Evolutionary conservation across 2,888 invertebrate species (phyloP).

Genomic region (Dicranocentrus wangi): DNA sequence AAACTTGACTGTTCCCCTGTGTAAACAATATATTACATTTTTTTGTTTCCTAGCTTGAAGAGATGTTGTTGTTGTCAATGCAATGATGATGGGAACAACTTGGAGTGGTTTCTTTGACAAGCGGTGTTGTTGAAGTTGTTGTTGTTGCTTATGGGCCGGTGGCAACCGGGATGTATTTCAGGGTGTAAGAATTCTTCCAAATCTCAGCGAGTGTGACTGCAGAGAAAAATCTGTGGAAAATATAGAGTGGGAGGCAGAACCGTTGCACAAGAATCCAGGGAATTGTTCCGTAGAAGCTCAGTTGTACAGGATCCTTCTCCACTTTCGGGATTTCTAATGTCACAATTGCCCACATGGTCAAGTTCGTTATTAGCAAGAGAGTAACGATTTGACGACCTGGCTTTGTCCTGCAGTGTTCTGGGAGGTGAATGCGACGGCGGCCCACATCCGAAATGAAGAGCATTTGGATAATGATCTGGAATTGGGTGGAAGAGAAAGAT

Average conservation of each 20-base stretch:
- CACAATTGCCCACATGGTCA: conserved; percentile 97
- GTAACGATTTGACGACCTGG: conserved; percentile 96
- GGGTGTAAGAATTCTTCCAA: conserved; percentile 93
- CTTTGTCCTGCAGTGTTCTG: conserved; percentile 94
- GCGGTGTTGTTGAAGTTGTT: not conserved
- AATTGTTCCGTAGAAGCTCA: conserved; percentile 93
- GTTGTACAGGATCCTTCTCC: conserved; percentile 84
- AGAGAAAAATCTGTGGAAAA: conserved; percentile 96
- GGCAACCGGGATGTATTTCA: conserved; percentile 73
- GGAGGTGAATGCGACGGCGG: conserved; percentile 90
- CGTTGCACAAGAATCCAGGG: conserved; percentile 95
- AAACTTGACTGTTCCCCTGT: not conserved
- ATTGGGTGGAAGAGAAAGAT: conserved; percentile 46
- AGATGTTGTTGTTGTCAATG: not conserved
- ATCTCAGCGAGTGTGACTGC: conserved; percentile 95
- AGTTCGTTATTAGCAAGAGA: conserved; percentile 94
- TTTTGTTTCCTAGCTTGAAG: not conserved
- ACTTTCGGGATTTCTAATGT: conserved; percentile 96
- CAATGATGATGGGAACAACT: not conserved
- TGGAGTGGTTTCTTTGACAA: not conserved
- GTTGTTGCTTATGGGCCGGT: conserved; percentile 70
- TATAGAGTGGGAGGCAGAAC: conserved; percentile 93
- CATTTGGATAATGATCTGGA: conserved; percentile 90
- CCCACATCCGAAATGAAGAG: conserved; percentile 95
- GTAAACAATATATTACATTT: not conserved